These are phyloP conservation scores for Minunthozetes semirufus DNA, from an alignment of 2,888 invertebrate species.

Conservation along the genomic window DNA sequence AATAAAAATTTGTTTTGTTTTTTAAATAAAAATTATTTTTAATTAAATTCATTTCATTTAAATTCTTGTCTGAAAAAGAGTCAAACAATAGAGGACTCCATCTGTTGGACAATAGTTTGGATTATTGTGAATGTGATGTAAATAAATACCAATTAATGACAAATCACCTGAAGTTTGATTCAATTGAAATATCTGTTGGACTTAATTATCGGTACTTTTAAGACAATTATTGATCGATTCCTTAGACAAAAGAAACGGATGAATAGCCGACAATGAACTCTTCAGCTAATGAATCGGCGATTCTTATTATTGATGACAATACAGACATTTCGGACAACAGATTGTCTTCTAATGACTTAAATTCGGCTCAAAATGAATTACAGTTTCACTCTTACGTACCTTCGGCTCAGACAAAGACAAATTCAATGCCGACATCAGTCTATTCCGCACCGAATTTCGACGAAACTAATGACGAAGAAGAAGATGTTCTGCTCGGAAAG, in stretches of 20 bases:
- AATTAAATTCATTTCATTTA: too few species aligned
- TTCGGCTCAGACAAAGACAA: background rate
- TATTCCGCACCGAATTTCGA: background rate
- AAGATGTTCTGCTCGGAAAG: conserved; percentile 1
- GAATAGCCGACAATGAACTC: background rate
- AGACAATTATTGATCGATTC: background rate
- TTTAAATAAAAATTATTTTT: too few species aligned
- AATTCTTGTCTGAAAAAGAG: too few species aligned
- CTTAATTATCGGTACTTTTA: too few species aligned
- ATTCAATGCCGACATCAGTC: background rate
- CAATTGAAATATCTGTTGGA: background rate
- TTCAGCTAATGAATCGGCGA: conserved; percentile 17
- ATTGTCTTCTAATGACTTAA: conserved; percentile 33
- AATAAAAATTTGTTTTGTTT: too few species aligned
- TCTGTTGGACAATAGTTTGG: too few species aligned
- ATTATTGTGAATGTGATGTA: background rate
- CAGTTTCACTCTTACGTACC: conserved; percentile 31
- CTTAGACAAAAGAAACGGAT: too few species aligned
- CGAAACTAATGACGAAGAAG: conserved; percentile 12
- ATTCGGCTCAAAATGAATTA: conserved; percentile 33
- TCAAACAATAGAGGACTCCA: too few species aligned
- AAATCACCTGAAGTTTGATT: background rate
- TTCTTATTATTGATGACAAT: conserved; percentile 14
- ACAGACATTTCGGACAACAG: conserved; percentile 14
- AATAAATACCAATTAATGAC: background rate